These are phyloP conservation scores for Tiaroga cobitis DNA, from an alignment of 2,797 vertebrate genomes.

Conservation along the genomic window DNA sequence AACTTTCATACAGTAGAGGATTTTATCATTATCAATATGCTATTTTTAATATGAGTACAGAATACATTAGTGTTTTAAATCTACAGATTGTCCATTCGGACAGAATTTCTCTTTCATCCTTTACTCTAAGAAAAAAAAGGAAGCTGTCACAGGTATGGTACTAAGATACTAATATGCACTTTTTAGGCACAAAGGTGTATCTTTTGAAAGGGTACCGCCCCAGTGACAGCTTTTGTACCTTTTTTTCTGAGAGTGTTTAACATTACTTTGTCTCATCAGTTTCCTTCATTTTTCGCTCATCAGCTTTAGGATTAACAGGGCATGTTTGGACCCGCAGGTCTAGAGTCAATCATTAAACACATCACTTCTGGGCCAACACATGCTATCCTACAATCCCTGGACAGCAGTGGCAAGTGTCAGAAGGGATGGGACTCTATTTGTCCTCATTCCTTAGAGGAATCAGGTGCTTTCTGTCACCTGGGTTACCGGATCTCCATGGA, in stretches of 20 bases:
- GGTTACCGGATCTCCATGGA: slow-evolving; percentile 58
- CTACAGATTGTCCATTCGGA: not conserved
- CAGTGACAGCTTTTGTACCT: no score
- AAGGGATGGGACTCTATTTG: slow-evolving; percentile 45
- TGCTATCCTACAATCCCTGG: slow-evolving; percentile 48
- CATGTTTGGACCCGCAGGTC: slow-evolving; percentile 36
- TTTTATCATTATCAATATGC: not conserved
- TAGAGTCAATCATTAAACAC: slow-evolving; percentile 62
- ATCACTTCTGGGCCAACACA: slow-evolving; percentile 31
- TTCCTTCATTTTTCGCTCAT: slow-evolving; percentile 17
- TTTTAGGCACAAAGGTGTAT: not conserved
- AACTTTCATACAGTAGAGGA: not conserved
- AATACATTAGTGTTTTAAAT: not conserved
- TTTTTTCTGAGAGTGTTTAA: not conserved
- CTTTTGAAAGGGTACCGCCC: not conserved
- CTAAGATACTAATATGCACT: not conserved
- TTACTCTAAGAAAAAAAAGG: not conserved
- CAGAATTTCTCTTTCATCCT: no score
- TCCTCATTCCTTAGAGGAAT: slow-evolving; percentile 49
- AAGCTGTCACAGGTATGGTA: not conserved
- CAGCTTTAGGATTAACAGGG: slow-evolving; percentile 55
- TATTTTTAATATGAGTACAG: not conserved
- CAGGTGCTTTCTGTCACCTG: slow-evolving; percentile 58
- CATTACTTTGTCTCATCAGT: not conserved
- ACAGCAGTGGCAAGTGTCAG: slow-evolving; percentile 42